Evolutionary conservation across 1,140 invertebrate genomes (phyloP), one percentile per base, ranked within the genome.

Genomic region (Lycorma delicatula): DNA sequence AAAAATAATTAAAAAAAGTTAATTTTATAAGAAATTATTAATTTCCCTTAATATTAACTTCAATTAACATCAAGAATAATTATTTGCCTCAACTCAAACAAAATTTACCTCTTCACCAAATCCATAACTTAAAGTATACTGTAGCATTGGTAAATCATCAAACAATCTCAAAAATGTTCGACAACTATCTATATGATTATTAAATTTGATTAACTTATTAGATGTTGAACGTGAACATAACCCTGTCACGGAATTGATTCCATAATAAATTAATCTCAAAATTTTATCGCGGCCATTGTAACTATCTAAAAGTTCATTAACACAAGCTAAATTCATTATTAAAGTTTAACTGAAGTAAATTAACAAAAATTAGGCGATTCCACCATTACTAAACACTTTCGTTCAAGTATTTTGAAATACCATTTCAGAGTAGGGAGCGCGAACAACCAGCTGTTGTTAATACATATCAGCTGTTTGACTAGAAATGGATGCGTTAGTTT

Each of bases 141-240:
- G 74, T 54, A 88, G 70, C 75, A 83, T 82, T 6, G 86, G 81
- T 62, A 87, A 75, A 63, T 89, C 86, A 74, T 89, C 86, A 49
- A 90, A 79, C 31, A 91, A 73, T 59, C 87, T 74, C 31, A 89
- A 69, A 36, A 84, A 80, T 2, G 82, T 77, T 62, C 87, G 71
- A 54, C 82, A 82, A 7, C 72, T 77, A 38, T 83, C 83, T 63
- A 90, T 75, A 65, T 84, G 77, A 7, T 77, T 80, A 59, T 82
- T 77, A 62, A 87, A 74, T 27, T 67, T 76, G 47, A 74, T 72
- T 18, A 85, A 78, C 58, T 81, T 81, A 25, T 74, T 72, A 2
- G 79, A 72, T 28, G 73, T 67, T 22, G 75, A 69, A 12, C 79
- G 66, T 54, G 81, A 69, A 57, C 76, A 69, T 31, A 81, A 66